Base-by-base conservation (phyloP, 2,888 invertebrate genomes). In the Eupelmus urozonus region DNA sequence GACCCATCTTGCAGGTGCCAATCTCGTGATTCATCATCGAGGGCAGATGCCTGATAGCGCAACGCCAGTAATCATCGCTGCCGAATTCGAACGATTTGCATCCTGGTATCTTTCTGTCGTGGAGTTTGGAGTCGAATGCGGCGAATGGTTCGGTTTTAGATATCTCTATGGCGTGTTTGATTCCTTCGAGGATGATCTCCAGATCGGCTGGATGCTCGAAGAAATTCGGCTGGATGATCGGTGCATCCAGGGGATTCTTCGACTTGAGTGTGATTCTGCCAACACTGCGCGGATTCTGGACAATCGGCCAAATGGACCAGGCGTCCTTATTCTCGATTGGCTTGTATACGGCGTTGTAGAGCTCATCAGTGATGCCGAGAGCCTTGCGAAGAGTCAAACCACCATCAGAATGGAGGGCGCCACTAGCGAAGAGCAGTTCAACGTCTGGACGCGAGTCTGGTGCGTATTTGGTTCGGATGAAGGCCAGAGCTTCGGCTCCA, bases 221-320 rank as follows among this genome's bases (percentile, higher is more conserved):
- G 88, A 97, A 98, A 87, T 95, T 95, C 0, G 96, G 95, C 82
- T 96, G 93, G 70, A 96, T 91, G n/a, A 92, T 90, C 0, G 97
- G 96, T 83, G 94, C 92, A 0, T 93, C 92, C 82, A 92, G 92
- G 0, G 96, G 96, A 87, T 96, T 93, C 76, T 91, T 93, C 13
- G 93, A 94, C 84, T 91, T 92, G n/a, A 97, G 90, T 87, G 91
- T 91, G 0, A 95, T 88, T 79, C 92, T 91, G 0, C 95, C 95
- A 82, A 91, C 91, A n/a, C 95, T 95, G 85, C 93, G 92, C 0
- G 96, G 95, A 81, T 94, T 91, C 88, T 95, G 92, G 42, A 95
- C 86, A 90, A 95, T 94, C 0, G 95, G 95, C 81, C 94, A 93
- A 0, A 94, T 88, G 1, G 90, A 90, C 88, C 90, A 91, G 9